A percentile compares a stretch with the other conserved stretches of the same genome.
Evolutionary conservation across 1,140 invertebrate genomes (phyloP).

Genomic region (Argopecten irradians): DNA sequence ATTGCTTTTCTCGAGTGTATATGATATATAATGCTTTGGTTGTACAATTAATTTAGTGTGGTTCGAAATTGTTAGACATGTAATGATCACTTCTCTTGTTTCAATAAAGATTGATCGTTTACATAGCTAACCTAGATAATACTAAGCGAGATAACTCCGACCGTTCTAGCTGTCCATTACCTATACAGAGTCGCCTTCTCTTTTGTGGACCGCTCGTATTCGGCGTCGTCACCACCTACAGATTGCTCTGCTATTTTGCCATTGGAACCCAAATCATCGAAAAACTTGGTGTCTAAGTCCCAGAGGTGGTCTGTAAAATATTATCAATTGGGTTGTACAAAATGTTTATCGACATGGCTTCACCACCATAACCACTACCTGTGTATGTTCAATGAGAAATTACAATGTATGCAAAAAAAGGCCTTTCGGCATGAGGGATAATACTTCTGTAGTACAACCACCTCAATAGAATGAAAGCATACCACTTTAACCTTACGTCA

Average conservation of each 20-base stretch:
- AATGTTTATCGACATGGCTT: neutral
- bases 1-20: too few relatives aligned
- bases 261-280: constrained; percentile 63
- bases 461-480: too few relatives aligned
- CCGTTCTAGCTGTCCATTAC: constrained; percentile 27
- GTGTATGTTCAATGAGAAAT: neutral
- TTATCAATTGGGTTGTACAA: neutral
- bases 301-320: constrained; percentile 54
- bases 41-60: too few relatives aligned
- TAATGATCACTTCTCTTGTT: too few relatives aligned
- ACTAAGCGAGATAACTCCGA: neutral
- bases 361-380: neutral
- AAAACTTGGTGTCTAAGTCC: constrained; percentile 64
- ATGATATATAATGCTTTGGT: too few relatives aligned
- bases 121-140: too few relatives aligned
- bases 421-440: neutral
- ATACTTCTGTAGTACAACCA: too few relatives aligned
- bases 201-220: constrained; percentile 53
- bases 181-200: constrained; percentile 60
- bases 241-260: constrained; percentile 44
- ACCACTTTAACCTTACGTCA: too few relatives aligned
- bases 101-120: too few relatives aligned
- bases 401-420: neutral
- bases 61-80: too few relatives aligned
- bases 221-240: constrained; percentile 63